A percentile compares a stretch with the other conserved stretches of the same genome.
These are phyloP conservation scores for Tetramorium parvispinum DNA, from an alignment of 1,140 invertebrate species.

Conservation along the genomic window DNA sequence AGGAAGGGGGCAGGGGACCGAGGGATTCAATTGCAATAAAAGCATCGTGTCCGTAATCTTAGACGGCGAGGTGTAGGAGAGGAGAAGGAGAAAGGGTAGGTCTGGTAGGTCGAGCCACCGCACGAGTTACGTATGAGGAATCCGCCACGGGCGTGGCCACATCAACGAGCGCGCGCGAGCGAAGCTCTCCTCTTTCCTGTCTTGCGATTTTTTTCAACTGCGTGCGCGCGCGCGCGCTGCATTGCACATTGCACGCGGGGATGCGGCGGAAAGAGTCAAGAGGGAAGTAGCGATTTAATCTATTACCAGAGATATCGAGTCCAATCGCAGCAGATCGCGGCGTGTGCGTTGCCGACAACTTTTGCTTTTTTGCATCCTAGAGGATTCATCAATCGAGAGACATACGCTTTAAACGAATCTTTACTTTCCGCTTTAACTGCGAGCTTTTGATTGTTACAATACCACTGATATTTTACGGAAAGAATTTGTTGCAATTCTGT, in stretches of 20 bases:
- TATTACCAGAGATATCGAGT: neutral
- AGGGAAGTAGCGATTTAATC: conserved; percentile 6
- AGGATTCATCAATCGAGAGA: neutral
- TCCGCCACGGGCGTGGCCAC: conserved; percentile 85
- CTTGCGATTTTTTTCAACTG: conserved; percentile 72
- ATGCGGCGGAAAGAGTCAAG: neutral
- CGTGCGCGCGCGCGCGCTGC: neutral
- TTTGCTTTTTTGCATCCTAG: too few relatives aligned
- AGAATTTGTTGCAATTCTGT: neutral
- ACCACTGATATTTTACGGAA: neutral
- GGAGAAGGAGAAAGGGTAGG: conserved; percentile 76
- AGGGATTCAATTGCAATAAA: conserved; percentile 85
- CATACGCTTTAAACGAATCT: neutral
- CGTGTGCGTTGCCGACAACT: neutral
- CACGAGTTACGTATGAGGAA: conserved; percentile 86
- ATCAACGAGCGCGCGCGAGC: conserved; percentile 80
- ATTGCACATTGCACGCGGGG: conserved; percentile 16
- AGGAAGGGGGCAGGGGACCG: conserved; percentile 48
- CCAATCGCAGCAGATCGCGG: neutral
- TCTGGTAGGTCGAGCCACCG: conserved; percentile 85
- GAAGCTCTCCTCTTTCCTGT: conserved; percentile 75
- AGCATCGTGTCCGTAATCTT: conserved; percentile 81
- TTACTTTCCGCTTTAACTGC: neutral
- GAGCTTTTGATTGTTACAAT: neutral
- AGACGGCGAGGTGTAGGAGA: conserved; percentile 75